Percentiles rank a stretch among this genome's conserved stretches.
Conservation (phyloP, 2,888 invertebrate species). For the Horisme vitalbata region DNA sequence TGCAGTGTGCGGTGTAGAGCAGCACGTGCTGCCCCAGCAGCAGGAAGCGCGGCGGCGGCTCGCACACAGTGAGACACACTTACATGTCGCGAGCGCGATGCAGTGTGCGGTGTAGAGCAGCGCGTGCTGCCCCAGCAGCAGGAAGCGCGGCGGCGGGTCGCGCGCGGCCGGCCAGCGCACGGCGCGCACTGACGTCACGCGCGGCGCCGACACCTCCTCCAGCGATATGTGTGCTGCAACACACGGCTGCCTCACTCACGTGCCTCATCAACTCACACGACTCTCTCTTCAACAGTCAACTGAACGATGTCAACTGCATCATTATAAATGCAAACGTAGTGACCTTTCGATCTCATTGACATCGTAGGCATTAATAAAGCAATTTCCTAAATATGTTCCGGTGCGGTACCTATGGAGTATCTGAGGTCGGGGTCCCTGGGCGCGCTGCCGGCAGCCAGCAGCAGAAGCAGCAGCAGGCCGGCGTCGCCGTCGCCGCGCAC, state of each 20-base stretch:
- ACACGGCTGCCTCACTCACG: too few species aligned
- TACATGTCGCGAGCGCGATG: conserved; percentile 53
- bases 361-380: too few species aligned
- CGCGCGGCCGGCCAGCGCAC: conserved; percentile 38
- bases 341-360: too few species aligned
- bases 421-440: conserved; percentile 86
- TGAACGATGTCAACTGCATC: too few species aligned
- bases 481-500: conserved; percentile 85
- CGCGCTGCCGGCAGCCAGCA: conserved; percentile 87
- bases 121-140: conserved; percentile 51
- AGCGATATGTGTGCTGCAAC: conserved; percentile 58
- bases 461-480: conserved; percentile 85
- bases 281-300: too few species aligned
- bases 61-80: conserved; percentile 33
- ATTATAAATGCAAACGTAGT: too few species aligned
- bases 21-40: too few species aligned
- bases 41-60: too few species aligned
- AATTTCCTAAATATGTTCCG: too few species aligned
- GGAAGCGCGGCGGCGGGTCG: conserved; percentile 47
- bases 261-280: too few species aligned
- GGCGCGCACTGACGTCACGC: conserved; percentile 55
- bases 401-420: conserved; percentile 86
- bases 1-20: too few species aligned
- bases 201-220: conserved; percentile 45
- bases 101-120: conserved; percentile 54